Base-by-base conservation (phyloP, 2,113 vertebrate genomes). In the Shinisaurus crocodilurus region DNA sequence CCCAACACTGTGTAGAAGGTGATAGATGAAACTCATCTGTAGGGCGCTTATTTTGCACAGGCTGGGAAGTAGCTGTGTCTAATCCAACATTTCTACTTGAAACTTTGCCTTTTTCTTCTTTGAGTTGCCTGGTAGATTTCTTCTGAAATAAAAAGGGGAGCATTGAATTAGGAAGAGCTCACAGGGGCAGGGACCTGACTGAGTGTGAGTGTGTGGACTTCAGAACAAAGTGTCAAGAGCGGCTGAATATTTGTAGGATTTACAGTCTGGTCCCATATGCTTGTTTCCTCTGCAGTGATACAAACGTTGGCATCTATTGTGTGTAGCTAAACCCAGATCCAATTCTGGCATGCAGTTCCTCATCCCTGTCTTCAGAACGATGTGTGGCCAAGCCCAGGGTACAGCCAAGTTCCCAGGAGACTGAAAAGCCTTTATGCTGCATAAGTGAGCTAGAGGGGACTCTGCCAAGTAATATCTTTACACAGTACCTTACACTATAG, bases 121-220 rank as follows among this genome's bases (percentile, higher is more conserved):
- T 92, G 60, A 89, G 29, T 0, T 95, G 96, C 83, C 90, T 96
- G 90, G 95, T 87, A 70, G 93, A 79, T 94, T 96, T 97, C 92
- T 92, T 97, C 98, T 98, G 97, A 91, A 98, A 97, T 72, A 94
- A 20, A 96, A 93, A 79, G 92, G 1, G 3, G 90, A 63, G 1
- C 82, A 83, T 50, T 43, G 50, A 65, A 54, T 40, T 3, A 60
- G 69, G 2, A 48, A 1, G 3, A 45, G n/a, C 50, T 88, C 50
- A 27, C 8, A 75, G n/a, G 16, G 67, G 27, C 34, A 82, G 27
- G 54, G 37, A 43, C 20, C 29, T 25, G 54, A 60, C 1, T 60
- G 75, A 63, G 69, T 57, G n/a, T 54, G 27, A 29, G 50, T 63
- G 15, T 25, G 67, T 57, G 50, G n/a, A n/a, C 50, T 87, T 88